These are phyloP conservation scores for Toxotes jaculatrix DNA, from an alignment of 2,113 vertebrate genomes.

Conservation along the genomic window DNA sequence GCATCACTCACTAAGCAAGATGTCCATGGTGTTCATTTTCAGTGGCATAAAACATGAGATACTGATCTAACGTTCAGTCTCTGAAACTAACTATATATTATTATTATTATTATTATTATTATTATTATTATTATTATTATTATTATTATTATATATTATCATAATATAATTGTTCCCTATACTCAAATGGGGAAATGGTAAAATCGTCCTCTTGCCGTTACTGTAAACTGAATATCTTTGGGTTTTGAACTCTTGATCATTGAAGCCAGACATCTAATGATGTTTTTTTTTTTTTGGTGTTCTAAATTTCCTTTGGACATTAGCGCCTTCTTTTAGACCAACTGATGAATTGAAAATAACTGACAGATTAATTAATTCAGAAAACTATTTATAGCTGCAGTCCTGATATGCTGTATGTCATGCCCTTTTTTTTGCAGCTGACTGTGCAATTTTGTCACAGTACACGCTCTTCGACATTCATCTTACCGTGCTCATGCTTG, in stretches of 20 bases:
- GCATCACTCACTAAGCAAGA: not conserved
- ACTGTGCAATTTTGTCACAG: not conserved
- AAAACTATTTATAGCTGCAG: not conserved
- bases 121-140: too few species aligned
- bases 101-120: too few species aligned
- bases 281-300: not conserved
- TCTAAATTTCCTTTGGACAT: too few species aligned
- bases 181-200: too few species aligned
- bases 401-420: not conserved
- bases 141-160: too few species aligned
- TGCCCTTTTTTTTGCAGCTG: too few species aligned
- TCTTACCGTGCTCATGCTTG: conserved; percentile 1
- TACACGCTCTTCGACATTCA: not conserved
- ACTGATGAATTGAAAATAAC: not conserved
- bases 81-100: not conserved
- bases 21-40: not conserved
- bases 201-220: not conserved
- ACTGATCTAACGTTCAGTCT: not conserved
- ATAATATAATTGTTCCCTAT: too few species aligned
- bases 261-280: not conserved
- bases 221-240: not conserved
- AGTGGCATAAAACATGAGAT: not conserved
- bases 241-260: not conserved
- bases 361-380: not conserved
- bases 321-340: too few species aligned